Evolutionary conservation across 2,113 vertebrate genomes (phyloP).

Genomic region (Tragelaphus strepsiceros): DNA sequence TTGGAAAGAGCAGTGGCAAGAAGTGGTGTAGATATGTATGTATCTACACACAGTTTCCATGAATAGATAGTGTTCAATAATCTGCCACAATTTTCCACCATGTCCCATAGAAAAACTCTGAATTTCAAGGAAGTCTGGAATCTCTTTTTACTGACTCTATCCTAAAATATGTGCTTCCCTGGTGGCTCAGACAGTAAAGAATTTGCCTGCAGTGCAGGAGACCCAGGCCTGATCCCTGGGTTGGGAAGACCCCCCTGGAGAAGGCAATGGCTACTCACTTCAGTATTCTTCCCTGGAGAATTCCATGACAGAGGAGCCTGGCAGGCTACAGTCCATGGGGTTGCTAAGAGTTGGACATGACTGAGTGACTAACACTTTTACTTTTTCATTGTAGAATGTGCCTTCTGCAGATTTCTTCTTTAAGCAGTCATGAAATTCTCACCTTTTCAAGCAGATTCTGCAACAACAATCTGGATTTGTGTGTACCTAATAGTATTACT

Average conservation of each 20-base stretch:
- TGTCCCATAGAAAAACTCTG: background rate
- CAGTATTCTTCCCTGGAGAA: background rate
- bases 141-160: background rate
- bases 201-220: background rate
- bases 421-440: background rate
- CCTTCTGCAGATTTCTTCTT: background rate
- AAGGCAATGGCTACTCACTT: background rate
- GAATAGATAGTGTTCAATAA: background rate
- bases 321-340: background rate
- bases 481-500: background rate
- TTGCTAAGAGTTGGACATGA: background rate
- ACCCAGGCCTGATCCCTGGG: background rate
- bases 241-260: background rate
- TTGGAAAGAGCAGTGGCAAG: background rate
- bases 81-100: background rate
- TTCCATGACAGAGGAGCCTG: background rate
- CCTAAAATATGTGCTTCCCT: background rate
- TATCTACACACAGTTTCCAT: background rate
- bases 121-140: background rate
- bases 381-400: background rate
- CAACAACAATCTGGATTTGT: background rate
- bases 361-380: background rate
- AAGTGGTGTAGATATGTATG: background rate
- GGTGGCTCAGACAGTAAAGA: background rate
- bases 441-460: background rate